Evolutionary conservation across 2,888 invertebrate species (phyloP), one percentile per base, ranked within the genome.

Genomic region (Hedychridium roseum): DNA sequence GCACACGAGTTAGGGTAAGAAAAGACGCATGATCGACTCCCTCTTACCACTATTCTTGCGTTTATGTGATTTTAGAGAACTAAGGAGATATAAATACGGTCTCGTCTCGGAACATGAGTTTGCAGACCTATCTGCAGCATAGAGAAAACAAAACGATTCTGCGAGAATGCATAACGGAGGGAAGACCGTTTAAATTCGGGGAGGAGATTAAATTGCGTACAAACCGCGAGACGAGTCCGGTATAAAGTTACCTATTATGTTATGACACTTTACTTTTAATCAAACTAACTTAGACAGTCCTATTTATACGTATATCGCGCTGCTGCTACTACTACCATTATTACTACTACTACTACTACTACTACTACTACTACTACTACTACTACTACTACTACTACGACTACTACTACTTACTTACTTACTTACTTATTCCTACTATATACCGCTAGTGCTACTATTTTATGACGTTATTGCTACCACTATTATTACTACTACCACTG

Each of bases 201-300:
- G n/a, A n/a, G n/a, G n/a, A n/a, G n/a, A n/a, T n/a, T n/a, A n/a
- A n/a, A n/a, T n/a, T n/a, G n/a, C n/a, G n/a, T n/a, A n/a, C n/a
- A n/a, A 27, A 12, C 27, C 43, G 40, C 53, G 62, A 66, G 56
- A 59, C 64, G 66, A 61, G 64, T 53, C 64, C 68, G 66, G 64
- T 64, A 67, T 69, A 68, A 75, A 74, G 73, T 74, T 75, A 75
- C 74, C 71, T 74, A 74, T 74, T 74, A 74, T 61, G 57, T 74
- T 75, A 74, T 64, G 66, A 66, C 65, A 63, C 48, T 70, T 74
- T 71, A 74, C 62, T 73, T 71, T 68, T 69, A 68, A 70, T 69
- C 64, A 68, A 68, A 73, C 67, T 68, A 70, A 74, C 70, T 59
- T 70, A 66, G 64, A 66, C 37, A 64, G 60, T 65, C 67, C 70